Percentiles rank a stretch among this genome's conserved stretches.
These are phyloP conservation scores for Aspidoscelis tigris DNA, from an alignment of 2,113 vertebrate genomes.

Conservation along the genomic window DNA sequence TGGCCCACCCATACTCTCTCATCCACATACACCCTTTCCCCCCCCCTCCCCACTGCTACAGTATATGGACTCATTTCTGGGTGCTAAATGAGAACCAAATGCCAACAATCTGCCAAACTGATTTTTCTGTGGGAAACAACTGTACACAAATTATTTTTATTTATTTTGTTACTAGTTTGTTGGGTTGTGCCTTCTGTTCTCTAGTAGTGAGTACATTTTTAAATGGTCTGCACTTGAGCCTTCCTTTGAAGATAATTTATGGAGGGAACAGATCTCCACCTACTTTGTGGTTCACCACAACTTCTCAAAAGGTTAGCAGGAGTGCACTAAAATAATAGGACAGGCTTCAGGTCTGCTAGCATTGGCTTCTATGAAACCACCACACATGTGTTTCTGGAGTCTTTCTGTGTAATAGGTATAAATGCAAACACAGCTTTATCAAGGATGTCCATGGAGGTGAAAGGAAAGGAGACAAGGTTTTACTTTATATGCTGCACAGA, in stretches of 20 bases:
- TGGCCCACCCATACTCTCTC: no score
- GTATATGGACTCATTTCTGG: neutral
- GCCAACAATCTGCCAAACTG: neutral
- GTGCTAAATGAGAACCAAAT: no score
- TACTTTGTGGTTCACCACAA: conserved; percentile 45
- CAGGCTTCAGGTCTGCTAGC: neutral
- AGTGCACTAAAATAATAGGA: conserved; percentile 28
- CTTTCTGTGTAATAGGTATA: neutral
- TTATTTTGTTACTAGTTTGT: neutral
- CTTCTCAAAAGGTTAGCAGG: conserved; percentile 45
- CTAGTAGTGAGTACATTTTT: conserved; percentile 36
- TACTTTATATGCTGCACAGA: neutral
- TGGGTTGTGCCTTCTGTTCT: conserved; percentile 1
- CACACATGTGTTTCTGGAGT: neutral
- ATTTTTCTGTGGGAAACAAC: neutral
- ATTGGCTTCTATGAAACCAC: neutral
- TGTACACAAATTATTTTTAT: neutral
- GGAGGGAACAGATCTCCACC: conserved; percentile 40
- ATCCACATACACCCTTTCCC: neutral
- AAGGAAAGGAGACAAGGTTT: neutral
- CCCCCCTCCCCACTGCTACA: neutral
- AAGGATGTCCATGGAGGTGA: neutral
- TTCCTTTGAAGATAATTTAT: conserved; percentile 62
- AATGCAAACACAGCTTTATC: neutral
- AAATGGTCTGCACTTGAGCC: conserved; percentile 31